Conservation (phyloP, 2,113 vertebrate species). For the human region DNA sequence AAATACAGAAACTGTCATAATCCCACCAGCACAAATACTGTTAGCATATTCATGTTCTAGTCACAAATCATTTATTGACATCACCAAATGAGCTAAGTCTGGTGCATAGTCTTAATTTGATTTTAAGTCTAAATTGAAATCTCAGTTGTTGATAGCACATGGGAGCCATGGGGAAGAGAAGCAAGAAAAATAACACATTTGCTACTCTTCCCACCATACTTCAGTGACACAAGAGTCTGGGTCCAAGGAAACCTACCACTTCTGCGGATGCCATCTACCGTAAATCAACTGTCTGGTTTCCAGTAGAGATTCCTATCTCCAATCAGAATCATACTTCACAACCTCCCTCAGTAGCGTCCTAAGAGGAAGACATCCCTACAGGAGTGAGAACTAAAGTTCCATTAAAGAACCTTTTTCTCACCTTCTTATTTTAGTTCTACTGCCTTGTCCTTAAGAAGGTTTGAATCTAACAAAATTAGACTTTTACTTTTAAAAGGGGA, state of each 20-base stretch:
- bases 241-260: neutral
- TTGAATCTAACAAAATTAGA: neutral
- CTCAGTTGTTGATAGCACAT: neutral
- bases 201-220: neutral
- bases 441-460: neutral
- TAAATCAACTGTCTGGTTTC: neutral
- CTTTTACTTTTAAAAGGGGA: neutral
- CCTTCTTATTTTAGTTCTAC: neutral
- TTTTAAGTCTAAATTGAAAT: slow-evolving; percentile 1
- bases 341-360: neutral
- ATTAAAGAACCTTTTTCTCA: neutral
- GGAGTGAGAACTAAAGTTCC: neutral
- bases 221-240: neutral
- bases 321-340: neutral
- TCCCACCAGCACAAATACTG: neutral
- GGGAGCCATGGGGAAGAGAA: neutral
- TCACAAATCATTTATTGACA: slow-evolving; percentile 24
- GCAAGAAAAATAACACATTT: neutral
- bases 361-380: neutral
- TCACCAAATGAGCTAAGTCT: neutral
- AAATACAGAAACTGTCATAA: neutral
- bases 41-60: neutral
- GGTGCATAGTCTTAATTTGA: neutral
- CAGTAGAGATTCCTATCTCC: neutral
- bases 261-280: neutral